Evolutionary conservation across 2,888 invertebrate species (phyloP).

Genomic region (Homarus gammarus): DNA sequence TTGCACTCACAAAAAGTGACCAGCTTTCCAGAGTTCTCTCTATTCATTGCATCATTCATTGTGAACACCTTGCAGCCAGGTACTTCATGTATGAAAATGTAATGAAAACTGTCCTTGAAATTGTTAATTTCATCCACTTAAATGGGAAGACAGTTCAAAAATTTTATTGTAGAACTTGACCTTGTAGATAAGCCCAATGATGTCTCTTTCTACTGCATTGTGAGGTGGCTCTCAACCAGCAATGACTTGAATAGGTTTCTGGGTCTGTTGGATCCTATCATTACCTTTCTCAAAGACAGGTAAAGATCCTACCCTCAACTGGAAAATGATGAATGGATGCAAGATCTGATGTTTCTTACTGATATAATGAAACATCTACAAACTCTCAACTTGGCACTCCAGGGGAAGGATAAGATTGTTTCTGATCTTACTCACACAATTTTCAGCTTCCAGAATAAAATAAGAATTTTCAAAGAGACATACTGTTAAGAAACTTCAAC

Average conservation of each 20-base stretch:
- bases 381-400: slow-evolving; percentile 34
- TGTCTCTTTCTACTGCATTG: slow-evolving; percentile 8
- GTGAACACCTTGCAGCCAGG: slow-evolving; percentile 39
- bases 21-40: slow-evolving; percentile 20
- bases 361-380: slow-evolving; percentile 27
- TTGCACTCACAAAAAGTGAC: slow-evolving; percentile 18
- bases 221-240: slow-evolving; percentile 16
- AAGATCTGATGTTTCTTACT: slow-evolving; percentile 16
- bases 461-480: slow-evolving; percentile 9
- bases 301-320: slow-evolving; percentile 5
- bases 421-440: slow-evolving; percentile 13
- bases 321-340: slow-evolving; percentile 21
- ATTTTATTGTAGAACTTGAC: background rate
- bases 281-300: slow-evolving; percentile 17
- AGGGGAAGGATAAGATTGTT: slow-evolving; percentile 26
- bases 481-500: too few species aligned
- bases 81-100: slow-evolving; percentile 35
- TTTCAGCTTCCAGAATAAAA: slow-evolving; percentile 29
- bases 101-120: slow-evolving; percentile 29
- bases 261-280: slow-evolving; percentile 5
- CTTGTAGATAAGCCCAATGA: background rate
- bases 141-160: slow-evolving; percentile 21
- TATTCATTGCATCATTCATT: slow-evolving; percentile 26
- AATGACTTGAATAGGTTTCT: background rate
- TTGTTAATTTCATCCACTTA: slow-evolving; percentile 21